Evolutionary conservation across 2,888 invertebrate genomes (phyloP).

Genomic region (Psylliodes chrysocephalus): DNA sequence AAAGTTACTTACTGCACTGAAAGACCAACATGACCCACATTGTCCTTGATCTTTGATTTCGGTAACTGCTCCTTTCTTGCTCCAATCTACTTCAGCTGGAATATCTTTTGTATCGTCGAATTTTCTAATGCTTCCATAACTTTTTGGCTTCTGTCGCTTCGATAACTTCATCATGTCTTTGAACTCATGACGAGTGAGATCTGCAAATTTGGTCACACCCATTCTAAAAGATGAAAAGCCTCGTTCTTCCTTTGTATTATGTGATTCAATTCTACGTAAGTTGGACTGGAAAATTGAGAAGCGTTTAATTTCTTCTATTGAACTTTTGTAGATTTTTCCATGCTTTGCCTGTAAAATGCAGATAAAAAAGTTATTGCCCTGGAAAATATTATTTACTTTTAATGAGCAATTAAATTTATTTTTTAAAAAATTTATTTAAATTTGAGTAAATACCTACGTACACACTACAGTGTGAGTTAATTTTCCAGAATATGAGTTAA

Average conservation of each 20-base stretch:
- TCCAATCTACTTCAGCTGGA: slow-evolving; percentile 47
- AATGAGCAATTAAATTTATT: neutral
- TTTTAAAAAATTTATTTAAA: no score
- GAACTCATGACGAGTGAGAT: slow-evolving; percentile 45
- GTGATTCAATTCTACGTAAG: slow-evolving; percentile 15
- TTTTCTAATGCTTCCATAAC: neutral
- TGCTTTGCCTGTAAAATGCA: slow-evolving; percentile 9
- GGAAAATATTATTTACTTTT: no score
- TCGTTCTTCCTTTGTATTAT: slow-evolving; percentile 22
- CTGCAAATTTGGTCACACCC: slow-evolving; percentile 44
- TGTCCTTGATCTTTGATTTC: slow-evolving; percentile 45
- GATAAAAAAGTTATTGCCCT: no score
- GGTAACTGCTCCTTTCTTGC: slow-evolving; percentile 45
- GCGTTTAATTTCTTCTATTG: slow-evolving; percentile 22
- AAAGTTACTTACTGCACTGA: slow-evolving; percentile 43
- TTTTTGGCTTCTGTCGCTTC: neutral
- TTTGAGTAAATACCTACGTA: no score
- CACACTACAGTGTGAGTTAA: no score
- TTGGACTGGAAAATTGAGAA: slow-evolving; percentile 21
- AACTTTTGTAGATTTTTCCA: slow-evolving; percentile 13
- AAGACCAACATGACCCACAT: slow-evolving; percentile 49
- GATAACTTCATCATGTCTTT: slow-evolving; percentile 14
- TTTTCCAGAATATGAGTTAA: no score
- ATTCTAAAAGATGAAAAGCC: slow-evolving; percentile 18
- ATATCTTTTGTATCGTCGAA: slow-evolving; percentile 21